These are phyloP conservation scores for Apostichopus parvimensis DNA, from an alignment of 35 echinoderm and acorn worm genomes.

Conservation along the genomic window DNA sequence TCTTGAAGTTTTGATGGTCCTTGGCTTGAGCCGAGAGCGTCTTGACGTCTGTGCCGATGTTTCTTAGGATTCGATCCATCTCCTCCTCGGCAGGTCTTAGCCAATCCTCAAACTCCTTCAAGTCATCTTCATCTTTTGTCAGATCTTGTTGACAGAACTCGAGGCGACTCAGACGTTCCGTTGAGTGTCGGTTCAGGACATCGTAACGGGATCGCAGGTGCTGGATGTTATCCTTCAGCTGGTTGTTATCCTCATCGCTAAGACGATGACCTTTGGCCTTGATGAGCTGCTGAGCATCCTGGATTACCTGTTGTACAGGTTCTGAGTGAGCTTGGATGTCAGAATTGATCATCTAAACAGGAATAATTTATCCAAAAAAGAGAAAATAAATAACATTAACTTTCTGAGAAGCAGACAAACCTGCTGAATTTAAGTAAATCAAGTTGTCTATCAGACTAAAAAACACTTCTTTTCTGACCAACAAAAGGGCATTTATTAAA, in stretches of 20 bases:
- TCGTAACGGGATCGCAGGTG: slow-evolving; percentile 82
- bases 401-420: no score
- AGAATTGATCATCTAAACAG: slow-evolving; percentile 63
- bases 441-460: no score
- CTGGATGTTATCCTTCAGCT: slow-evolving; percentile 64
- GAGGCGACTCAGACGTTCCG: slow-evolving; percentile 64
- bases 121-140: slow-evolving; percentile 75
- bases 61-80: slow-evolving; percentile 61
- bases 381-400: no score
- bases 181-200: slow-evolving; percentile 68
- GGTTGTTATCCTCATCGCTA: slow-evolving; percentile 55
- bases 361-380: not conserved
- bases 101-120: slow-evolving; percentile 82
- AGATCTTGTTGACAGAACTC: slow-evolving; percentile 70
- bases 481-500: no score
- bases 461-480: no score
- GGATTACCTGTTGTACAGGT: slow-evolving; percentile 84
- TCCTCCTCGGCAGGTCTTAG: slow-evolving; percentile 74
- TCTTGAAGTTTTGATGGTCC: slow-evolving; percentile 78
- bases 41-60: slow-evolving; percentile 65
- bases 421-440: no score
- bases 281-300: slow-evolving; percentile 79
- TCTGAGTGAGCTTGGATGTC: slow-evolving; percentile 87
- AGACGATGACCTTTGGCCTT: slow-evolving; percentile 67
- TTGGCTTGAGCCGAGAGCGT: slow-evolving; percentile 60